Evolutionary conservation across 2,888 invertebrate genomes (phyloP).

Genomic region (Artemia sinica): DNA sequence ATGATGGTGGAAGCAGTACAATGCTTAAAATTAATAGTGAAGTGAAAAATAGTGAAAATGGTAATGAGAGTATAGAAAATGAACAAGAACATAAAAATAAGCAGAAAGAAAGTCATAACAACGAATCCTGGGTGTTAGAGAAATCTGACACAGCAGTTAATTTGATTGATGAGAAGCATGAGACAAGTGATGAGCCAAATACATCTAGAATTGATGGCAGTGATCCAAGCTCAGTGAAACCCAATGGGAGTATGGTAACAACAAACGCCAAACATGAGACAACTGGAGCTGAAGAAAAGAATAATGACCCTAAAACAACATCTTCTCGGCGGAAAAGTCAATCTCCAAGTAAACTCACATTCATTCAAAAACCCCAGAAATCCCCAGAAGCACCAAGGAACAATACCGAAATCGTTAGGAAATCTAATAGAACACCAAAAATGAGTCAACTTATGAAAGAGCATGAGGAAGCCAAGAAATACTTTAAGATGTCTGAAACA

Average conservation of each 20-base stretch:
- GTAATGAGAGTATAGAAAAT: neutral
- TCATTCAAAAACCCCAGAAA: neutral
- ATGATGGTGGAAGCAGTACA: no score
- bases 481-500: neutral
- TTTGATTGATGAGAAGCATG: no score
- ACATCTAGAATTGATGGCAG: no score
- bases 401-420: neutral
- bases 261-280: no score
- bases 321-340: neutral
- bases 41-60: neutral
- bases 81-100: neutral
- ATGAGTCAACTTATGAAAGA: neutral
- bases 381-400: neutral
- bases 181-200: no score
- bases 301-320: no score
- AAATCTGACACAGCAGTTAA: no score
- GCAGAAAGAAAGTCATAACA: neutral
- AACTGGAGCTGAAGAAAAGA: no score
- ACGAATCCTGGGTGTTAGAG: neutral
- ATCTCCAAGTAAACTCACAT: neutral
- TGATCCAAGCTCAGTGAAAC: no score
- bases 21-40: no score
- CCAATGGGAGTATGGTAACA: no score
- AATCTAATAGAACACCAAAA: conserved; percentile 1
- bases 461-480: neutral